A percentile compares a stretch with the other conserved stretches of the same genome.
Evolutionary conservation across 2,797 vertebrate genomes (phyloP).

Genomic region (Semotilus atromaculatus): DNA sequence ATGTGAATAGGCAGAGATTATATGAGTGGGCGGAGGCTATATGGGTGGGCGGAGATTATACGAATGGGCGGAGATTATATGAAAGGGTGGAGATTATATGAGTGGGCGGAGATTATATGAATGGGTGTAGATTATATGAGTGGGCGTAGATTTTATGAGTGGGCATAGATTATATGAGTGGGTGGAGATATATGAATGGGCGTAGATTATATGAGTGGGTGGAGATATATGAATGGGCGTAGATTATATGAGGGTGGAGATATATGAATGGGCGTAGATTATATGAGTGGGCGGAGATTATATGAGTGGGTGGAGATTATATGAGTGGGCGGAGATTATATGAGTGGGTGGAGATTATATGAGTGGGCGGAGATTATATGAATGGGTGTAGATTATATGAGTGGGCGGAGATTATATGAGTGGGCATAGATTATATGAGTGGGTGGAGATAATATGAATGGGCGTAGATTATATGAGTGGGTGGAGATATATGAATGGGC

Average conservation of each 20-base stretch:
- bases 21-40: accelerated
- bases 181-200: accelerated
- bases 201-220: accelerated
- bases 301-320: accelerated
- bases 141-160: not conserved
- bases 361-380: accelerated
- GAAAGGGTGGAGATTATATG: accelerated
- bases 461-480: accelerated
- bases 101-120: accelerated
- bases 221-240: not conserved
- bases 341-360: accelerated
- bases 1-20: accelerated
- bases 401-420: not conserved
- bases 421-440: accelerated
- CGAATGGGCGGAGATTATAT: no score
- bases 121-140: no score
- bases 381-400: accelerated
- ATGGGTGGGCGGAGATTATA: accelerated
- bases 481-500: not conserved
- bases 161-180: no score
- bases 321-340: no score
- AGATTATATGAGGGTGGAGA: not conserved
- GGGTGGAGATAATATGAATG: accelerated
- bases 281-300: accelerated
- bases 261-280: accelerated